Evolutionary conservation across 2,113 vertebrate species (phyloP), one percentile per base, ranked within the genome.

Genomic region (Peromyscus californicus): DNA sequence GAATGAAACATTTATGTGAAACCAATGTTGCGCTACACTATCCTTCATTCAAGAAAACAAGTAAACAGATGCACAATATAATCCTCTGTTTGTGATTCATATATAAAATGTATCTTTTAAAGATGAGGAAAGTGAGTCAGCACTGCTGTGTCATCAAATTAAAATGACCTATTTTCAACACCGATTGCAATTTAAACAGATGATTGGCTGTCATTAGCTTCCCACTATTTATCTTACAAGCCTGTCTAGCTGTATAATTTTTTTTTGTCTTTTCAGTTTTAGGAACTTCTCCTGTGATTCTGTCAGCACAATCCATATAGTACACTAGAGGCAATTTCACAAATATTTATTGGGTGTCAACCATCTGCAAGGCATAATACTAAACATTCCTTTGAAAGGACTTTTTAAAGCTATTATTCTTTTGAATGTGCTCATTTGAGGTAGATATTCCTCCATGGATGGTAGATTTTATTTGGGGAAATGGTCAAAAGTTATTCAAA

Each of bases 401-500:
- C 22, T 75, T 90, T 94, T 92, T 83, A 89, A 95, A 93, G 95
- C 95, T 87, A 97, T 98, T 89, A 84, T 87, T 98, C 97, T 98
- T 96, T 94, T 75, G 78, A 96, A 96, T 95, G 93, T 91, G 94
- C 63, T 95, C 86, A 94, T 89, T 93, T 88, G 86, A 97, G 91
- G 96, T 74, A 95, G 95, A 86, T 96, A 89, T 94, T 84, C 24
- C 51, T 97, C 78, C 94, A 96, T 82, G 96, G 96, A 91, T 97
- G 94, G 88, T 84, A 10, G 89, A 57, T 97, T 98, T 97, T 97
- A 96, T 93, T 93, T 94, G 91, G 61, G 70, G 42, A 97, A 89
- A 89, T 70, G 91, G 96, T 97, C 92, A 98, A 97, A 98, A 97
- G 92, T 95, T 97, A 97, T 97, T 97, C 95, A 91, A 92, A 98